Base-by-base conservation (phyloP, 2,797 vertebrate species). In the Garrulus glandarius region DNA sequence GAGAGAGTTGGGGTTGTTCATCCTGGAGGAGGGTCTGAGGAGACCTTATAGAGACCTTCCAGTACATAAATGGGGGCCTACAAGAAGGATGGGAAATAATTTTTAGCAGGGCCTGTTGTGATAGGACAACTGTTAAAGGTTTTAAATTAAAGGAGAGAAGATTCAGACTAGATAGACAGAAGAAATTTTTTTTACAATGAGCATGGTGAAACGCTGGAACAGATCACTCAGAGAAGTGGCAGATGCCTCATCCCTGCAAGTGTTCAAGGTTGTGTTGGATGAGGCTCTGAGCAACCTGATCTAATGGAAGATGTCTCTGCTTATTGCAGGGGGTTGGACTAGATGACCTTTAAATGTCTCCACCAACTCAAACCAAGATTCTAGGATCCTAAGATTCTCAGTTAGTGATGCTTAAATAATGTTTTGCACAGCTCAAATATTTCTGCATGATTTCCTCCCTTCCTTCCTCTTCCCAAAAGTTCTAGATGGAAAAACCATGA, bases 341-440 rank as follows among this genome's bases (percentile, higher is more conserved):
- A 37, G 15, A n/a, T 37, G 24, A 29, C 11, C 2, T 52, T n/a
- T 15, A 52, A 46, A 39, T 0, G 0, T 30, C 36, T 24, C 10
- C 11, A 34, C 16, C 20, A 72, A 19, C 5, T 1, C 24, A 67
- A 59, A 34, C 8, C 24, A 52, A n/a, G 13, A 32, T 12, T 53
- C 15, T 41, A 23, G 13, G 34, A 39, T 70, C 8, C 8, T 46
- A 44, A 39, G 21, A 16, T 27, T 77, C 44, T 78, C 32, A 56
- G 3, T 50, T 32, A 52, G 6, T 29, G 13, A 52, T 67, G 29
- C 11, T 26, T 36, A 52, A 69, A 36, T n/a, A 41, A n/a, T 43
- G 3, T 56, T 81, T 84, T 37, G 4, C 8, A 60, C 8, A 34
- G 8, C 10, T 41, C 22, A 67, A 91, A n/a, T 43, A 76, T 56